Base-by-base conservation (phyloP, 2,797 vertebrate genomes). In the Clarias platycephalus region DNA sequence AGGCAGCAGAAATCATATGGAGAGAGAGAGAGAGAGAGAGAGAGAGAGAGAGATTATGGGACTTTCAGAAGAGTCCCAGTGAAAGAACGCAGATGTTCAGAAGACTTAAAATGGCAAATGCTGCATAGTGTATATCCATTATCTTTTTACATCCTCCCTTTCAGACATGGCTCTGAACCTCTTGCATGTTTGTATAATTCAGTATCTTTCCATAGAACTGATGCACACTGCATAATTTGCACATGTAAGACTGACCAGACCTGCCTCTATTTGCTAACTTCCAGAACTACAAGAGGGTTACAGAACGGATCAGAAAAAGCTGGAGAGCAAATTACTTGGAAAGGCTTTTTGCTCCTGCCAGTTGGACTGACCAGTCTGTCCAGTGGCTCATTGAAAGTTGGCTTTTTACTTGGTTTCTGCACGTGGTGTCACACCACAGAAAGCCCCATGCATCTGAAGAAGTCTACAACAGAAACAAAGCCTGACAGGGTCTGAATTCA, bases 271-370 rank as follows among this genome's bases (percentile, higher is more conserved):
- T 49, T 64, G 37, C 44, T 74, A 22, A 80, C 60, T 15, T 63
- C 34, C 26, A 26, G 1, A 63, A 66, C 60, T 67, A 66, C 44
- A 68, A 83, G 55, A 74, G 49, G 74, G 70, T 85, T 62, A 77
- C 8, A 18, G 74, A 58, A 78, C 26, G 66, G 67, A 79, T 72
- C 63, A 79, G 37, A 49, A 62, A 64, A 67, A 66, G 44, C 31
- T 72, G 34, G 22, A 82, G 68, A 70, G 31, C 40, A 80, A 68
- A 83, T 80, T 64, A 86, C n/a, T 18, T 79, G 81, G 58, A 74
- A 64, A 49, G 10, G 12, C 74, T 40, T 64, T 80, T 75, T 66
- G 49, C 20, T 76, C 18, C 63, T 77, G 71, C n/a, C 40, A 62
- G 70, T 82, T 57, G 68, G 26, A 24, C 60, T n/a, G 55, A 67